Evolutionary conservation across 2,797 vertebrate genomes (phyloP).

Genomic region (Rhinoraja longicauda): DNA sequence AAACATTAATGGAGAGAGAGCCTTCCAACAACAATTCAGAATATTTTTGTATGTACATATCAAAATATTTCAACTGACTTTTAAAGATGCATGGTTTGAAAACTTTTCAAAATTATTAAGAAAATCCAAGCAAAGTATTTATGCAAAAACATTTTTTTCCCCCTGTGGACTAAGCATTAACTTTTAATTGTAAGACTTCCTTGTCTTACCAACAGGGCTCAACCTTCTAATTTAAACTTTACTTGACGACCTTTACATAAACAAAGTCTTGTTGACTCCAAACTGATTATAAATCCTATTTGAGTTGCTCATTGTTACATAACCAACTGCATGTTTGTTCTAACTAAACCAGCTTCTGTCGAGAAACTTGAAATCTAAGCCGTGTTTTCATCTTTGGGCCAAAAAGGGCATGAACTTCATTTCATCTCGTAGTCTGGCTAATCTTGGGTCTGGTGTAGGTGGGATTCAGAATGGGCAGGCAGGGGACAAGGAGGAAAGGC

Average conservation of each 20-base stretch:
- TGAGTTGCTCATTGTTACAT: not conserved
- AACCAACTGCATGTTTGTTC: constrained; percentile 2
- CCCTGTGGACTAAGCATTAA: constrained; percentile 11
- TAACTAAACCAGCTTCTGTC: not conserved
- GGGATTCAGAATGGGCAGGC: not conserved
- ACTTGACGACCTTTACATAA: not conserved
- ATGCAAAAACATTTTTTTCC: not conserved
- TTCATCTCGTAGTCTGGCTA: not conserved
- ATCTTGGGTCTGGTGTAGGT: not conserved
- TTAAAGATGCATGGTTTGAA: not conserved
- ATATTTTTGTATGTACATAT: constrained; percentile 5
- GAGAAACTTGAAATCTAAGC: not conserved
- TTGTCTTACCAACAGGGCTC: not conserved
- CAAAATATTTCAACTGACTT: constrained; percentile 2
- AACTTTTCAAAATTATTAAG: not conserved
- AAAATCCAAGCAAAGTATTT: not conserved
- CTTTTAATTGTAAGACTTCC: not conserved
- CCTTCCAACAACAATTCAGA: not conserved
- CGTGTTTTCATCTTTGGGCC: not conserved
- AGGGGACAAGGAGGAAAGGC: not conserved
- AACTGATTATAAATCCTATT: constrained; percentile 21
- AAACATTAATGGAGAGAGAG: not conserved
- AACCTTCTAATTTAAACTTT: constrained; percentile 10
- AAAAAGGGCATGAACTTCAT: not conserved
- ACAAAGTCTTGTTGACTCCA: not conserved